phyloP scores from a whole-genome alignment of 2,888 invertebrate species.

The Alsophila aescularia region DNA sequence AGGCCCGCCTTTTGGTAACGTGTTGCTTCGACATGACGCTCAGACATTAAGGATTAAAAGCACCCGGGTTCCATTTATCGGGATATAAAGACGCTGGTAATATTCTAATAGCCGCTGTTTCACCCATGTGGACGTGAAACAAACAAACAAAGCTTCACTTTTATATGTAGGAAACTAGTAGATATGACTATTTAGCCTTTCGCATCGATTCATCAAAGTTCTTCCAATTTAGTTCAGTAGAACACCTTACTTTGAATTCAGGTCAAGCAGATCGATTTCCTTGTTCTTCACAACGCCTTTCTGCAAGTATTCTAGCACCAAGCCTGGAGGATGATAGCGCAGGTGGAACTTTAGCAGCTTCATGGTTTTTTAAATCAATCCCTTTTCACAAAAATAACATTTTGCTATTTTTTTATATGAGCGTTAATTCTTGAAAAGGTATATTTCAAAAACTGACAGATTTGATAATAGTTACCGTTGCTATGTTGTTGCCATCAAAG shows the following conservation, averaged over 20 bases:
- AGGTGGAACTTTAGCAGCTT: constrained; percentile 88
- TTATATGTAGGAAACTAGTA: no score
- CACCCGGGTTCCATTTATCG: no score
- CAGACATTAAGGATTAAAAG: no score
- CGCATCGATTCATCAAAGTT: no score
- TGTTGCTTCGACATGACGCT: no score
- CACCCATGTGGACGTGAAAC: no score
- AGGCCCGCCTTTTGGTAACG: no score
- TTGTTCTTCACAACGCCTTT: constrained; percentile 84
- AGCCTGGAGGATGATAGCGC: constrained; percentile 89
- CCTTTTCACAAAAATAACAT: constrained; percentile 16
- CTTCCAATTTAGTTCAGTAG: no score
- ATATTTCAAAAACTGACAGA: constrained; percentile 47
- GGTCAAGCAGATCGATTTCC: constrained; percentile 87
- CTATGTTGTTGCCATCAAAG: constrained; percentile 45
- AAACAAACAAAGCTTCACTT: no score
- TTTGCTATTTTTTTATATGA: constrained; percentile 37
- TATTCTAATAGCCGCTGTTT: no score
- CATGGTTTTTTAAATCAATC: constrained; percentile 70
- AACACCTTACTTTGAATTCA: constrained; percentile 83
- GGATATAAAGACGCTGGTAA: no score
- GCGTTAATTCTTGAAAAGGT: constrained; percentile 29
- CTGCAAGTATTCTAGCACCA: constrained; percentile 86
- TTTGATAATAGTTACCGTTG: constrained; percentile 69
- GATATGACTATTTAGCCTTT: no score